Evolutionary conservation across 2,113 vertebrate species (phyloP).

Genomic region (Cacatua alba): DNA sequence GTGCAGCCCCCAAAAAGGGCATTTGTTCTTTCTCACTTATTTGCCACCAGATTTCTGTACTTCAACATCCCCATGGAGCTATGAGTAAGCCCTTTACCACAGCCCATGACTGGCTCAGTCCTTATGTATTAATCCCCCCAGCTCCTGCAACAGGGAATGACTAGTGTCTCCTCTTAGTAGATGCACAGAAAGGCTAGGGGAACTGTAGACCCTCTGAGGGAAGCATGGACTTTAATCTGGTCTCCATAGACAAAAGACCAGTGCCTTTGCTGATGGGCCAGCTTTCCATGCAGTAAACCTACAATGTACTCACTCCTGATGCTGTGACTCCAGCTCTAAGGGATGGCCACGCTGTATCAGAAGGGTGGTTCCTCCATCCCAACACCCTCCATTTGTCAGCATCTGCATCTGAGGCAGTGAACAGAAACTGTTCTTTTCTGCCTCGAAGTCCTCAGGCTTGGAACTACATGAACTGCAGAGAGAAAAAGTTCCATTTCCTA

Average conservation of each 20-base stretch:
- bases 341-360: accelerated
- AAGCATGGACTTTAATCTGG: background rate
- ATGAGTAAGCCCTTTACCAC: background rate
- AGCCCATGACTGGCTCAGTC: background rate
- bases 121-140: background rate
- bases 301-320: background rate
- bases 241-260: background rate
- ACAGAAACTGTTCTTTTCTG: background rate
- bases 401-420: background rate
- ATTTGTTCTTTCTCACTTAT: background rate
- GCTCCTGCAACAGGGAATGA: background rate
- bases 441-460: background rate
- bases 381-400: background rate
- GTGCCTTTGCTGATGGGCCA: background rate
- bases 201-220: background rate
- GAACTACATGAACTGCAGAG: background rate
- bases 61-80: background rate
- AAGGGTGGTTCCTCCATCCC: background rate
- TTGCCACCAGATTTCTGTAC: background rate
- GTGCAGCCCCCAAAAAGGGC: background rate
- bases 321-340: background rate
- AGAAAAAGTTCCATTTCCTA: background rate
- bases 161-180: background rate
- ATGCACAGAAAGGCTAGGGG: background rate
- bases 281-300: background rate